Conservation (phyloP, 2,888 invertebrate genomes). For the Stictocephala bisonia region DNA sequence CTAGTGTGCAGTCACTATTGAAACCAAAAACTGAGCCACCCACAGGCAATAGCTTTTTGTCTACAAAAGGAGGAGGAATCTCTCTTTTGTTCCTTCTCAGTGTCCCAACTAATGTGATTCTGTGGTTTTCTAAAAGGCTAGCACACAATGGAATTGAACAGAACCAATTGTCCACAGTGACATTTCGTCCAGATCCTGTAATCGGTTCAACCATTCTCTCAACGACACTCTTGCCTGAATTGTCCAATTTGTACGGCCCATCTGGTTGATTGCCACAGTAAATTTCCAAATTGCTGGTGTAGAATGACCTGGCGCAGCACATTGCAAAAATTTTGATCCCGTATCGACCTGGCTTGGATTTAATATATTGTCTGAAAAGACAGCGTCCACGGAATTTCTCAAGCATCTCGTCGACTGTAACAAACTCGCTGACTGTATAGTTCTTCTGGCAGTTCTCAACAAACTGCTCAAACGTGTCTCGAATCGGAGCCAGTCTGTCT, state of each 20-base stretch:
- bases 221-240: neutral
- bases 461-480: conserved; percentile 36
- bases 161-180: conserved; percentile 35
- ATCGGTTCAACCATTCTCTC: conserved; percentile 11
- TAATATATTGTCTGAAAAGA: conserved; percentile 28
- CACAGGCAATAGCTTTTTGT: conserved; percentile 9
- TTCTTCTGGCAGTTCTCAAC: conserved; percentile 9
- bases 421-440: conserved; percentile 14
- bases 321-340: conserved; percentile 36
- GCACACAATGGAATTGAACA: neutral
- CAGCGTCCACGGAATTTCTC: conserved; percentile 33
- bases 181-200: conserved; percentile 1
- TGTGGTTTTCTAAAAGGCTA: neutral
- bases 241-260: neutral
- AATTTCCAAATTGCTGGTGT: conserved; percentile 21
- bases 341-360: conserved; percentile 41
- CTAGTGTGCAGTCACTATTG: conserved; percentile 28
- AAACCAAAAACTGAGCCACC: conserved; percentile 41
- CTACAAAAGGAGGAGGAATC: conserved; percentile 25
- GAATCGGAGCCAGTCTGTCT: conserved; percentile 34
- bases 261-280: conserved; percentile 12
- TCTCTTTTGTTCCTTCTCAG: neutral
- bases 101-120: conserved; percentile 2
- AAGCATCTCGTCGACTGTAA: conserved; percentile 42
- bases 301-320: conserved; percentile 20